A percentile compares a stretch with the other conserved stretches of the same genome.
phyloP scores from a whole-genome alignment of 2,888 invertebrate genomes.

The Trilocha varians region DNA sequence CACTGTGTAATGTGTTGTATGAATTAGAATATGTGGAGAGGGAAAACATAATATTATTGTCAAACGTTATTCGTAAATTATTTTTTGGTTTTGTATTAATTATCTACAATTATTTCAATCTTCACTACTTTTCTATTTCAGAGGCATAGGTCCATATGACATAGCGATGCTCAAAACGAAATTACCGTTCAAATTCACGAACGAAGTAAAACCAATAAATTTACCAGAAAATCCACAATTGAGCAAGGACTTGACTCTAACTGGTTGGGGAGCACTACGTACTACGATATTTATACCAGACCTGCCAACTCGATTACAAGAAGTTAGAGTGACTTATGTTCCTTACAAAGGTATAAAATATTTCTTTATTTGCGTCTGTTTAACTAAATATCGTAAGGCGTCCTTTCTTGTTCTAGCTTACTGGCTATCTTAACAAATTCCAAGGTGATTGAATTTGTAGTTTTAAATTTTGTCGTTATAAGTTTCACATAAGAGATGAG shows the following conservation, averaged over 20 bases:
- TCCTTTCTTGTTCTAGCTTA: no score
- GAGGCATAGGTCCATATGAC: conserved; percentile 65
- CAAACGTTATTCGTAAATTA: no score
- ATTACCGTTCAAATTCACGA: conserved; percentile 38
- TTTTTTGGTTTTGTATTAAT: conserved; percentile 6
- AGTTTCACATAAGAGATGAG: no score
- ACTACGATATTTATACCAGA: conserved; percentile 45
- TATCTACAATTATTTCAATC: conserved; percentile 1
- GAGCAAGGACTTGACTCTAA: conserved; percentile 32
- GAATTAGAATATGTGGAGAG: no score
- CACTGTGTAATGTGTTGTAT: no score
- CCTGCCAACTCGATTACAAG: conserved; percentile 55
- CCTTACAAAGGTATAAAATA: conserved; percentile 52
- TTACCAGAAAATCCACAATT: conserved; percentile 44
- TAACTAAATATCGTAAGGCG: no score
- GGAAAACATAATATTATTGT: no score
- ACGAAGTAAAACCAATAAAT: conserved; percentile 52
- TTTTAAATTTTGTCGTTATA: no score
- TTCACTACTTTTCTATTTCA: conserved; percentile 19
- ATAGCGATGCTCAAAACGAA: conserved; percentile 63
- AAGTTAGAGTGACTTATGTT: conserved; percentile 50
- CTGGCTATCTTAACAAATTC: no score
- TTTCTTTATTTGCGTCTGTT: no score
- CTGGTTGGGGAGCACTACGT: conserved; percentile 68
- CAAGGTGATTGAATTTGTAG: no score